These are phyloP conservation scores for Chelonia mydas DNA, from an alignment of 2,797 vertebrate genomes.

Conservation along the genomic window DNA sequence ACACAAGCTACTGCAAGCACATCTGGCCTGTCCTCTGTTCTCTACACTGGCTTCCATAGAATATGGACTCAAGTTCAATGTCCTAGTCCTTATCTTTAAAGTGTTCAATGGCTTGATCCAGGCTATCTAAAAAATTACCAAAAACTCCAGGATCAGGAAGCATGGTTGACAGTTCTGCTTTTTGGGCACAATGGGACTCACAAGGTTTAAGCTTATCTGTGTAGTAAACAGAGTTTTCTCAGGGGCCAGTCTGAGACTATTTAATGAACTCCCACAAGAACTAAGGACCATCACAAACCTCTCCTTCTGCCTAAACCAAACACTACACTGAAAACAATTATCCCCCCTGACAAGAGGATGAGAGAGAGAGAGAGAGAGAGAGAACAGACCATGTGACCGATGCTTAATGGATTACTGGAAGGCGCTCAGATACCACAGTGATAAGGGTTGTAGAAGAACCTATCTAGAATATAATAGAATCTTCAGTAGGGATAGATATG, in stretches of 20 bases:
- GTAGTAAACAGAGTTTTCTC: neutral
- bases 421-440: neutral
- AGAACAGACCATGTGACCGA: neutral
- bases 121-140: neutral
- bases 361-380: neutral
- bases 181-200: neutral
- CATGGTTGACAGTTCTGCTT: neutral
- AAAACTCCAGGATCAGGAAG: neutral
- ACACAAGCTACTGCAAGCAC: neutral
- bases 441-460: neutral
- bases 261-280: neutral
- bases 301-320: neutral
- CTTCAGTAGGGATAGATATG: rapidly evolving
- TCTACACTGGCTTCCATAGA: neutral
- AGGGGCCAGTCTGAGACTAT: rapidly evolving
- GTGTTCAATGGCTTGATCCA: neutral
- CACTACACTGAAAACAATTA: neutral
- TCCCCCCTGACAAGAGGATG: neutral
- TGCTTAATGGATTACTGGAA: neutral
- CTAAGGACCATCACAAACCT: neutral
- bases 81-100: neutral
- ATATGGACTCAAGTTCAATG: neutral
- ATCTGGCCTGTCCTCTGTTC: neutral
- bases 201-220: neutral
- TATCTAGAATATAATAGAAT: rapidly evolving